Conservation (phyloP, 1,140 invertebrate genomes). For the Drosophila mauritiana region DNA sequence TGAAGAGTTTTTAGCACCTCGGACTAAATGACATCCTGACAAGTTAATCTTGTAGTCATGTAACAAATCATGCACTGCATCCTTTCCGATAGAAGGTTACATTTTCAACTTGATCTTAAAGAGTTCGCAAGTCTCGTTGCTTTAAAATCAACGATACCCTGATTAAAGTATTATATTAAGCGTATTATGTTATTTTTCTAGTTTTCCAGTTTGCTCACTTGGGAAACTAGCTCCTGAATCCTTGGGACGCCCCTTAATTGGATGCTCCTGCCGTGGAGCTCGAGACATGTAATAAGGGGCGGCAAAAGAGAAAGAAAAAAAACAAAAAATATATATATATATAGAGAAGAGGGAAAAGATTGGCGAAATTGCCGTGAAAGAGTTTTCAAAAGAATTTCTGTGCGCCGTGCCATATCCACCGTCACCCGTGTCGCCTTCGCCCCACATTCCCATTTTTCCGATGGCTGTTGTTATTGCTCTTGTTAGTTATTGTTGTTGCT, state of each 20-base stretch:
- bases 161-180: no score
- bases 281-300: slow-evolving; percentile 26
- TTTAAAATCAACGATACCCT: no score
- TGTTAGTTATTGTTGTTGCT: slow-evolving; percentile 55
- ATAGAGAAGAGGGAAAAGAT: slow-evolving; percentile 18
- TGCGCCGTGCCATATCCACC: slow-evolving; percentile 1
- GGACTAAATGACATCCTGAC: no score
- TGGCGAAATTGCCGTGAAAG: slow-evolving; percentile 41
- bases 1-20: no score
- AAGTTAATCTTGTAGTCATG: no score
- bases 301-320: neutral
- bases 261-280: slow-evolving; percentile 22
- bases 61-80: no score
- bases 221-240: slow-evolving; percentile 20
- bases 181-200: no score
- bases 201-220: no score
- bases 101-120: no score
- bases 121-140: no score
- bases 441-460: neutral
- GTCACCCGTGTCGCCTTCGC: neutral
- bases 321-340: neutral
- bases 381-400: slow-evolving; percentile 42
- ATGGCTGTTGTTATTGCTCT: slow-evolving; percentile 33
- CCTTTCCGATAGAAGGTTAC: no score
- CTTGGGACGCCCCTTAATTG: slow-evolving; percentile 43